Evolutionary conservation across 2,888 invertebrate genomes (phyloP).

Genomic region (Helleia helle): DNA sequence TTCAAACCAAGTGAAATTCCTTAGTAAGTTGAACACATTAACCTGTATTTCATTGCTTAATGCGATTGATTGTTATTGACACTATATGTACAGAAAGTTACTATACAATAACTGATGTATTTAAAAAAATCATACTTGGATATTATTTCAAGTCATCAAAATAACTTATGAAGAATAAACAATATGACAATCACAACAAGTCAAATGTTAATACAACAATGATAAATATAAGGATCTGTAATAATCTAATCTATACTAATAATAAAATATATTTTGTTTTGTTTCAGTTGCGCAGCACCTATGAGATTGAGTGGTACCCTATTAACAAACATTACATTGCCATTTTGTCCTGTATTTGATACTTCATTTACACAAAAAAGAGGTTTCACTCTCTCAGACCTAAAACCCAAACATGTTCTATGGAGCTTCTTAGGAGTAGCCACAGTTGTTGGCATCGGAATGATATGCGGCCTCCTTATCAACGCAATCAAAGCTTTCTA

Average conservation of each 20-base stretch:
- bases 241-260: no score
- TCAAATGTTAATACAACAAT: no score
- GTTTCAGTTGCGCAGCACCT: slow-evolving; percentile 63
- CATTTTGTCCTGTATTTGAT: slow-evolving; percentile 55
- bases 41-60: no score
- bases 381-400: slow-evolving; percentile 37
- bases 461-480: slow-evolving; percentile 49
- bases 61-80: no score
- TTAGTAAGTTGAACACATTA: slow-evolving; percentile 51
- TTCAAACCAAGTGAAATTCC: slow-evolving; percentile 52
- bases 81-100: no score
- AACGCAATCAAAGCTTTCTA: slow-evolving; percentile 49
- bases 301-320: slow-evolving; percentile 51
- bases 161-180: no score
- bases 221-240: no score
- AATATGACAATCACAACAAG: no score
- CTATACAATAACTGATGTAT: no score
- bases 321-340: slow-evolving; percentile 52
- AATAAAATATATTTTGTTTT: slow-evolving; percentile 6
- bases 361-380: slow-evolving; percentile 38
- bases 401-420: slow-evolving; percentile 55
- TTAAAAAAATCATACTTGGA: no score
- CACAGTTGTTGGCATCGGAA: slow-evolving; percentile 45
- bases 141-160: no score
- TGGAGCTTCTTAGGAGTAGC: slow-evolving; percentile 63